Evolutionary conservation across 2,113 vertebrate species (phyloP).

Genomic region (Pseudorectes ferrugineus): DNA sequence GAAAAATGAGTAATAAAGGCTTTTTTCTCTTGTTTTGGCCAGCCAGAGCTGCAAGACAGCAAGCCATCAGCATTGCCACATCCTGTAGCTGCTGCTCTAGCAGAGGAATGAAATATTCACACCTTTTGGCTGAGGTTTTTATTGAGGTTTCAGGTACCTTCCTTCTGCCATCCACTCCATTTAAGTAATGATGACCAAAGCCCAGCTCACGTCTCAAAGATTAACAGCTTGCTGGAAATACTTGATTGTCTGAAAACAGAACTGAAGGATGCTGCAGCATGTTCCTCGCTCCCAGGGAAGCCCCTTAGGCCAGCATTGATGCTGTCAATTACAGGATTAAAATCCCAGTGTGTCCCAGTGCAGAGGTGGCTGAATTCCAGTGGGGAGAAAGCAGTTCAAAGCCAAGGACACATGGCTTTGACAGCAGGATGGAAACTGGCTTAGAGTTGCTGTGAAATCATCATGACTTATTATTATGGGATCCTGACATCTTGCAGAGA

Average conservation of each 20-base stretch:
- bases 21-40: neutral
- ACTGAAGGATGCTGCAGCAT: neutral
- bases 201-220: neutral
- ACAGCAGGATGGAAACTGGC: neutral
- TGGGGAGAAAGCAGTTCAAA: neutral
- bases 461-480: neutral
- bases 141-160: neutral
- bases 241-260: neutral
- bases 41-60: neutral
- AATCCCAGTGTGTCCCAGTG: neutral
- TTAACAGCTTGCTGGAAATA: neutral
- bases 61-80: neutral
- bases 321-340: slow-evolving; percentile 1
- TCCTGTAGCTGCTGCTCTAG: neutral
- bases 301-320: neutral
- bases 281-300: neutral
- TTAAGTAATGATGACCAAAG: slow-evolving; percentile 13
- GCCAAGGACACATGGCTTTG: neutral
- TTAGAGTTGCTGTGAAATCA: neutral
- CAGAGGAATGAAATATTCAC: neutral
- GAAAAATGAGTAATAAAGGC: neutral
- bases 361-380: slow-evolving; percentile 3
- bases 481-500: neutral
- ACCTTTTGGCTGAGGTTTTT: neutral
- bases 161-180: slow-evolving; percentile 6